Conservation (phyloP, 2,797 vertebrate species). For the Ptychobarbus kaznakovi region DNA sequence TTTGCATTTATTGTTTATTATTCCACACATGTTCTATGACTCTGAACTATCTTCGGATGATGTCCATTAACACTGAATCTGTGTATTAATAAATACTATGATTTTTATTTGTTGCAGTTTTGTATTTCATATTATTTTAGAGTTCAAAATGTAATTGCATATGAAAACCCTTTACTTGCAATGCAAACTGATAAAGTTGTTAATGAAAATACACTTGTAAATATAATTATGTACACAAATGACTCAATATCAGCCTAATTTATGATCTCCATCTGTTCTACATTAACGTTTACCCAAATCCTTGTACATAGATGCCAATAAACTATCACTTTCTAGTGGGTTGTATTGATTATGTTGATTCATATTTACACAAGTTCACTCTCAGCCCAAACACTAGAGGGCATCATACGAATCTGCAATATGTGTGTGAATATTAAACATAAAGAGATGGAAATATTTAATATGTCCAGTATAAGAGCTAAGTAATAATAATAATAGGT, state of each 20-base stretch:
- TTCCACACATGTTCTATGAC: not conserved
- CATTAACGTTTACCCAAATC: slow-evolving; percentile 75
- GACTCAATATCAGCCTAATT: not conserved
- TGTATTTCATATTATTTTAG: slow-evolving; percentile 33
- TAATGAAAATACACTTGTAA: slow-evolving; percentile 15
- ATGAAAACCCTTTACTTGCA: slow-evolving; percentile 17
- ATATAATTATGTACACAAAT: not conserved
- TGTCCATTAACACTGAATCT: not conserved
- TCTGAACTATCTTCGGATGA: not conserved
- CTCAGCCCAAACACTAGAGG: slow-evolving; percentile 15
- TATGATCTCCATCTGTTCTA: not conserved
- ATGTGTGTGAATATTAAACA: not conserved
- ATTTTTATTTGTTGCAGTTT: slow-evolving; percentile 67
- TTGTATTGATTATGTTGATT: slow-evolving; percentile 34
- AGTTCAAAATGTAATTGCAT: not conserved
- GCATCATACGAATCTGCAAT: not conserved
- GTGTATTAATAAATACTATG: slow-evolving; percentile 8
- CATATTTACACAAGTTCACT: not conserved
- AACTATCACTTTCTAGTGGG: slow-evolving; percentile 85
- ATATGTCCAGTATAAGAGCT: not conserved
- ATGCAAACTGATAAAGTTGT: not conserved
- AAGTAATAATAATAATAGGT: not conserved
- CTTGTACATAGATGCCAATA: slow-evolving; percentile 90
- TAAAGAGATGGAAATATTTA: not conserved
- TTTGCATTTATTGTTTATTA: not conserved